Evolutionary conservation across 2,113 vertebrate species (phyloP).

Genomic region (Mobula birostris): DNA sequence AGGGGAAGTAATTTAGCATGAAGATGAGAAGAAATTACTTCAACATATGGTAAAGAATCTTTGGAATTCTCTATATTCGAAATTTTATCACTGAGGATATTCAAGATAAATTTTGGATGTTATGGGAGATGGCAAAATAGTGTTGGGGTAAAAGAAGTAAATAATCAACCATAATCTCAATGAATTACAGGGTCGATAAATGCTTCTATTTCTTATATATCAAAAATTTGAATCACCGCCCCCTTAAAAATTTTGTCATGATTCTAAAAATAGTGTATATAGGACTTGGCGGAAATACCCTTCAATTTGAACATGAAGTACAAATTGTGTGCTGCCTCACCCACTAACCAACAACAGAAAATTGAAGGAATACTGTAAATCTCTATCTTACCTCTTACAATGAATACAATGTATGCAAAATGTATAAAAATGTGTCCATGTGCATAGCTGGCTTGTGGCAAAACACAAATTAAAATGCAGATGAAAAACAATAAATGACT

Average conservation of each 20-base stretch:
- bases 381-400: not conserved
- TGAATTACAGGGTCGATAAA: too few relatives aligned
- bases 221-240: too few relatives aligned
- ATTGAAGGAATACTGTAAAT: not conserved
- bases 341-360: not conserved
- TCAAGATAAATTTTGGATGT: too few relatives aligned
- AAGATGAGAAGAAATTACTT: too few relatives aligned
- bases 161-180: too few relatives aligned
- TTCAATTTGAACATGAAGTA: not conserved
- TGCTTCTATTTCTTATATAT: too few relatives aligned
- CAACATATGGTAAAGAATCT: too few relatives aligned
- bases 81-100: too few relatives aligned
- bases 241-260: not conserved
- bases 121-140: too few relatives aligned
- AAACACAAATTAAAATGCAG: slow-evolving; percentile 2
- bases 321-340: not conserved
- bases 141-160: too few relatives aligned
- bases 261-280: not conserved
- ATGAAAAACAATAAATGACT: not conserved
- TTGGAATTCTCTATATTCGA: too few relatives aligned
- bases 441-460: not conserved
- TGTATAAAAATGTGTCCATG: not conserved
- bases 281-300: not conserved
- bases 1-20: too few relatives aligned
- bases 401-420: not conserved